These are phyloP conservation scores for Todus mexicanus DNA, from an alignment of 2,797 vertebrate genomes.

Conservation along the genomic window DNA sequence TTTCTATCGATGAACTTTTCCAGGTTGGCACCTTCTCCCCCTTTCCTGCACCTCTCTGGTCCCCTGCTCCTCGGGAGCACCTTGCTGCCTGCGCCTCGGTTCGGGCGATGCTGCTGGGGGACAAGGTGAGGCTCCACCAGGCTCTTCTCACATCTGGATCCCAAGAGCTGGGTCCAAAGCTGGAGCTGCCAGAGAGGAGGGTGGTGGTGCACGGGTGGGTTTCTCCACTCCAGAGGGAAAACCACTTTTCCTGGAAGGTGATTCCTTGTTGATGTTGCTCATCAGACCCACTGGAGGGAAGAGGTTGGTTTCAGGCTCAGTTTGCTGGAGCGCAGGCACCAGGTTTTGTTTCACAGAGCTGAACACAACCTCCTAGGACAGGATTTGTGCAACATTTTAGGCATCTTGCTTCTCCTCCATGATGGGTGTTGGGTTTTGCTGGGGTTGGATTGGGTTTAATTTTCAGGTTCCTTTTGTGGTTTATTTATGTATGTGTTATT, in stretches of 20 bases:
- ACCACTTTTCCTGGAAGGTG: background rate
- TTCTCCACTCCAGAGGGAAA: background rate
- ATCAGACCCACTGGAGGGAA: background rate
- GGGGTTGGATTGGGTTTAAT: background rate
- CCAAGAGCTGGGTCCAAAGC: background rate
- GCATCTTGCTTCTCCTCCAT: fast-evolving
- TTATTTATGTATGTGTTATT: fast-evolving
- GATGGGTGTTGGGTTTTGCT: background rate
- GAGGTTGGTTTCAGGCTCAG: background rate
- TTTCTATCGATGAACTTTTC: conserved; percentile 64
- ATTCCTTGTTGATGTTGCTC: background rate
- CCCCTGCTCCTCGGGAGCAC: background rate
- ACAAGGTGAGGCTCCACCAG: background rate
- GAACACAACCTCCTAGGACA: background rate
- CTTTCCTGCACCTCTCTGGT: background rate
- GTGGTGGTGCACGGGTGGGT: background rate
- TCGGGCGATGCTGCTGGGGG: fast-evolving
- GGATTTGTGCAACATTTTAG: background rate
- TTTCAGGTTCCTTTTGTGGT: background rate
- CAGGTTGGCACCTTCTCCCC: conserved; percentile 41
- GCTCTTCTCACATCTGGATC: background rate
- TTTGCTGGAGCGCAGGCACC: background rate
- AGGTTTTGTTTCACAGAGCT: background rate
- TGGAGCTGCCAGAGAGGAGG: background rate
- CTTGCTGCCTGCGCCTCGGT: fast-evolving